A percentile compares a stretch with the other conserved stretches of the same genome.
These are phyloP conservation scores for Sebastes umbrosus DNA, from an alignment of 2,797 vertebrate genomes.

Conservation along the genomic window DNA sequence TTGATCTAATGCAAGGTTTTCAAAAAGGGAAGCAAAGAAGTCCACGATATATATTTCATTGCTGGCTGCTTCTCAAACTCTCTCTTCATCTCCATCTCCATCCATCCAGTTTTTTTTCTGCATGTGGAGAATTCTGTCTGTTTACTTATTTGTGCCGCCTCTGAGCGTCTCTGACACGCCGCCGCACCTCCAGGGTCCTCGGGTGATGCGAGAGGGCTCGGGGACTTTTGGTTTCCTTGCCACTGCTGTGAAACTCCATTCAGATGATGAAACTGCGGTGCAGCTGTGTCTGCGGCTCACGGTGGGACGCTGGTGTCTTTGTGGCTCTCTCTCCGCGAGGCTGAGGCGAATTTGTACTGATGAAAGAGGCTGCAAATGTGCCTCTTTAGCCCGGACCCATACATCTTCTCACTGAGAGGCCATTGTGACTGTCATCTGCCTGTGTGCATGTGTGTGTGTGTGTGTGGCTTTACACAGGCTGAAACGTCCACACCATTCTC, in stretches of 20 bases:
- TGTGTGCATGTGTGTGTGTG: slow-evolving; percentile 15
- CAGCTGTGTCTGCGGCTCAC: slow-evolving; percentile 70
- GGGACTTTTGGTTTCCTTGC: slow-evolving; percentile 65
- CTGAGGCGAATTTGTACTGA: slow-evolving; percentile 67
- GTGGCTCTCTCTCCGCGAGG: slow-evolving; percentile 48
- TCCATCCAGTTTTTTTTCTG: slow-evolving; percentile 32
- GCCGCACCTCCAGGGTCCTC: slow-evolving; percentile 60
- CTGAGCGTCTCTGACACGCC: slow-evolving; percentile 50
- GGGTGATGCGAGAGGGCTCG: slow-evolving; percentile 49
- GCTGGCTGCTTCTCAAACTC: slow-evolving; percentile 23
- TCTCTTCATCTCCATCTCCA: neutral
- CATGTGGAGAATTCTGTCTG: slow-evolving; percentile 54
- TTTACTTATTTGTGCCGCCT: slow-evolving; percentile 57
- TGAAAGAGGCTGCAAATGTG: slow-evolving; percentile 78
- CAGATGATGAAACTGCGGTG: slow-evolving; percentile 75
- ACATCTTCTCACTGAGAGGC: slow-evolving; percentile 56
- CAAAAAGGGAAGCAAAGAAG: slow-evolving; percentile 9
- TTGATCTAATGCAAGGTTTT: slow-evolving; percentile 6
- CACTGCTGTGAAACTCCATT: slow-evolving; percentile 77
- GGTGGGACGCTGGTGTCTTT: slow-evolving; percentile 71
- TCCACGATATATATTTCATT: slow-evolving; percentile 20
- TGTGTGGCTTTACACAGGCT: neutral
- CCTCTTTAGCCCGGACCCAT: slow-evolving; percentile 55
- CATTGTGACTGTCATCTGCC: slow-evolving; percentile 42
- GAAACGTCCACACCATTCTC: slow-evolving; percentile 1